A percentile compares a stretch with the other conserved stretches of the same genome.
phyloP scores from a whole-genome alignment of 2,797 vertebrate species.

The Rhabdomys pumilio region DNA sequence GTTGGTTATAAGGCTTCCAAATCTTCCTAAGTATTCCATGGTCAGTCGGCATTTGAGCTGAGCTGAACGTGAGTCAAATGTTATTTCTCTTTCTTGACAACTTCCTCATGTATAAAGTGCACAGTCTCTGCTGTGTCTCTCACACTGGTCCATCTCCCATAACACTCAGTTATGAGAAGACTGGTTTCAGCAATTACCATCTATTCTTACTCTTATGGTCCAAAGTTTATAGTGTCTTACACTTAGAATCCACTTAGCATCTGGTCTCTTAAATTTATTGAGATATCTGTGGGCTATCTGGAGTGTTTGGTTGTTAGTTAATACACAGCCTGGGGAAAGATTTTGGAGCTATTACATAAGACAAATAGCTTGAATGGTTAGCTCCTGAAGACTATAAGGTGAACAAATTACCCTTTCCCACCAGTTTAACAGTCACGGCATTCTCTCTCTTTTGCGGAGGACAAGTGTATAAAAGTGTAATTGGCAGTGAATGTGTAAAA shows the following conservation, averaged over 20 bases:
- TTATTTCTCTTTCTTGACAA: neutral
- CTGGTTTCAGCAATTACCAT: neutral
- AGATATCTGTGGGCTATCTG: neutral
- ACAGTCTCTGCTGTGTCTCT: neutral
- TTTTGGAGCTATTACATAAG: neutral
- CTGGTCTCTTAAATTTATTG: neutral
- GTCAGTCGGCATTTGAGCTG: neutral
- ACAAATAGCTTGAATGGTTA: neutral
- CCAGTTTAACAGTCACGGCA: neutral
- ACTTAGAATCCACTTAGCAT: neutral
- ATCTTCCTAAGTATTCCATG: neutral
- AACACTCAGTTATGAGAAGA: neutral
- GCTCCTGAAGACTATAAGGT: neutral
- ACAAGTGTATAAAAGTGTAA: neutral
- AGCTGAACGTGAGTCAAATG: neutral
- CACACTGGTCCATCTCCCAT: neutral
- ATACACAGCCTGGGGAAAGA: neutral
- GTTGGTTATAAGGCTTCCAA: neutral
- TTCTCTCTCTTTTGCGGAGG: neutral
- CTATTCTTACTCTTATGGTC: neutral
- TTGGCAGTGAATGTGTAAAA: neutral
- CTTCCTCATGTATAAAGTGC: neutral
- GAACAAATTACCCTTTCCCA: neutral
- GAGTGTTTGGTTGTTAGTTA: neutral
- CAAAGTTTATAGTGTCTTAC: neutral